Conservation (phyloP, 2,888 invertebrate genomes). For the Cepaea hortensis region DNA sequence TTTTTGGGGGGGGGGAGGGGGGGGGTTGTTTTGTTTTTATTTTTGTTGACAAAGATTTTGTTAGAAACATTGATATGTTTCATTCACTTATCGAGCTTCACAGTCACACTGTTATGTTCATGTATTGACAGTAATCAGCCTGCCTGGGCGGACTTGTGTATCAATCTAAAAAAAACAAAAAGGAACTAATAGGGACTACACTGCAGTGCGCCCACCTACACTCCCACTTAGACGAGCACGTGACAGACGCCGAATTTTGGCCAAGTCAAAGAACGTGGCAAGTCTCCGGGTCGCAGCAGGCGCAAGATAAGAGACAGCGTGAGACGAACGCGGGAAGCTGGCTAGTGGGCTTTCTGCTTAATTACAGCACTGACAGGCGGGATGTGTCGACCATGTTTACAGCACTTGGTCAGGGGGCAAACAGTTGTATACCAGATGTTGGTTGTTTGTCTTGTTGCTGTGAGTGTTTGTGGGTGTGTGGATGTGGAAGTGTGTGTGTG, state of each 20-base stretch:
- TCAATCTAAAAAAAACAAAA: too few species aligned
- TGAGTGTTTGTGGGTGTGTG: background rate
- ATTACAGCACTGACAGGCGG: constrained; percentile 2
- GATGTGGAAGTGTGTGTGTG: background rate
- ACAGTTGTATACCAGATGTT: constrained; percentile 1
- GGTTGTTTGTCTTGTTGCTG: constrained; percentile 3
- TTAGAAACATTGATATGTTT: too few species aligned
- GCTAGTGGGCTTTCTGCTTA: background rate
- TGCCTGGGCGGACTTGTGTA: too few species aligned
- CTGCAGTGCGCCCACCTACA: background rate
- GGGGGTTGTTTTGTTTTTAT: too few species aligned
- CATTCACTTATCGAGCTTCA: too few species aligned
- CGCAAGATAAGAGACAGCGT: constrained; percentile 4
- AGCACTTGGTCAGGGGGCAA: background rate
- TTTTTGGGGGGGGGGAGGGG: too few species aligned
- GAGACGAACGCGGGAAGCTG: background rate
- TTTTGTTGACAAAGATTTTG: too few species aligned
- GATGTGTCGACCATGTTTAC: background rate
- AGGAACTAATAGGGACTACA: too few species aligned
- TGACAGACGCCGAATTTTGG: background rate
- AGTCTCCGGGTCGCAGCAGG: background rate
- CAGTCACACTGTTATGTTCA: too few species aligned
- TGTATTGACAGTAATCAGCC: too few species aligned
- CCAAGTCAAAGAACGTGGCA: background rate
- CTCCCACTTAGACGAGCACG: background rate